Base-by-base conservation (phyloP, 2,113 vertebrate genomes). In the Lamprotornis superbus region DNA sequence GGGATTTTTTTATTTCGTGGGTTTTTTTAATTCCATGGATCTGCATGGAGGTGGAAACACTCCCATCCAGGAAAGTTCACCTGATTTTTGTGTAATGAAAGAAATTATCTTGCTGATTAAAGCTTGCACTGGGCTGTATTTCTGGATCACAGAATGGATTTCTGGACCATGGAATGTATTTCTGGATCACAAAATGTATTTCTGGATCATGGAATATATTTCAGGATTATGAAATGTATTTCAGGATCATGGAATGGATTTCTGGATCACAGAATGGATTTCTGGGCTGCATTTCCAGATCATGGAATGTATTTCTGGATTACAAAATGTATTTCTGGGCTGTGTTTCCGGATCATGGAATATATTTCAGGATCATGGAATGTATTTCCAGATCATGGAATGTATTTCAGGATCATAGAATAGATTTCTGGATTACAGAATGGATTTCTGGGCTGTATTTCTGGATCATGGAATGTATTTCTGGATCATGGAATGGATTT, bases 61-160 rank as follows among this genome's bases (percentile, higher is more conserved):
- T 64, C 22, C 21, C 8, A 8, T 21, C 33, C 20, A 23, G 40
- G 22, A 44, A 77, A 39, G 5, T 8, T 39, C 9, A 53, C 31
- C 75, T 40, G 60, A 8, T 2, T 67, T 67, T 60, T 57, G n/a
- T 35, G 31, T 24, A 31, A 31, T 7, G 18, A 80, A 59, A 73
- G 6, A 6, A 57, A 39, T 14, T 3, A 24, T 12, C 28, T 53
- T 0, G 0, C n/a, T 46, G 56, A 14, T 40, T 31, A 42, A 33
- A 69, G 7, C 49, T 56, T 35, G 30, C 27, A 44, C 11, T 6
- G 31, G 1, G 0, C 15, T 52, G 50, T 30, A 27, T 50, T 25
- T 50, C 23, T 13, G 13, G 24, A 25, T 25, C 13, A 15, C 14
- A 13, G 24, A 25, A 50, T 50, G 24, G 5, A 52, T 28, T 52